These are phyloP conservation scores for Tetramorium parvispinum DNA, from an alignment of 1,140 invertebrate genomes.

Conservation along the genomic window DNA sequence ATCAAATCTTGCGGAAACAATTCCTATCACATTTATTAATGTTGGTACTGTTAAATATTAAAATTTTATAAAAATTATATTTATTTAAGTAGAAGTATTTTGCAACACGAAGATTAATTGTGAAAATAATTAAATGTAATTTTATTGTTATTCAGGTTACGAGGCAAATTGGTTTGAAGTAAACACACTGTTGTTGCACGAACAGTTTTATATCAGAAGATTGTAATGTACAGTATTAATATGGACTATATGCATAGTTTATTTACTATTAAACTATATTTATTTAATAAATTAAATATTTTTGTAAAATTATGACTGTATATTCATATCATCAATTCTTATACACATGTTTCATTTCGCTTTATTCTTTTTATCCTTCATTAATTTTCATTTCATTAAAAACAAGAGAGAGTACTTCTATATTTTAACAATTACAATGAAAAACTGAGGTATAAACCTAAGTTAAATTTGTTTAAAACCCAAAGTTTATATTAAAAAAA, in stretches of 20 bases:
- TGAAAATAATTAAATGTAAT: constrained; percentile 31
- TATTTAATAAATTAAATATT: constrained; percentile 75
- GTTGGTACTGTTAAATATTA: background rate
- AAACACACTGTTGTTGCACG: constrained; percentile 68
- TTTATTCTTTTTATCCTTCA: constrained; percentile 11
- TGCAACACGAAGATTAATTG: background rate
- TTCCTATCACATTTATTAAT: background rate
- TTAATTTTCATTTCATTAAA: too few relatives aligned
- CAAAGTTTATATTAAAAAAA: background rate
- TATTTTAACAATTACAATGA: constrained; percentile 29
- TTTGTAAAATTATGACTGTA: constrained; percentile 31
- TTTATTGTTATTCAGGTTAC: constrained; percentile 85
- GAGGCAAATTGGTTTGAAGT: constrained; percentile 88
- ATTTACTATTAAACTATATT: constrained; percentile 69
- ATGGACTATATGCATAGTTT: constrained; percentile 44
- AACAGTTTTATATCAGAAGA: constrained; percentile 55
- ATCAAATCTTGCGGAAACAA: background rate
- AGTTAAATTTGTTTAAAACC: background rate
- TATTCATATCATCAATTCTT: constrained; percentile 44
- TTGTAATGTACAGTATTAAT: constrained; percentile 79
- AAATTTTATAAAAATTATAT: background rate
- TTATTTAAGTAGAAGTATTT: background rate
- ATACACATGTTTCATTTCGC: background rate
- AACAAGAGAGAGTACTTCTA: constrained; percentile 18
- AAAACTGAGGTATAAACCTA: background rate